These are phyloP conservation scores for Bufotes viridis DNA, from an alignment of 2,797 vertebrate species.

Conservation along the genomic window DNA sequence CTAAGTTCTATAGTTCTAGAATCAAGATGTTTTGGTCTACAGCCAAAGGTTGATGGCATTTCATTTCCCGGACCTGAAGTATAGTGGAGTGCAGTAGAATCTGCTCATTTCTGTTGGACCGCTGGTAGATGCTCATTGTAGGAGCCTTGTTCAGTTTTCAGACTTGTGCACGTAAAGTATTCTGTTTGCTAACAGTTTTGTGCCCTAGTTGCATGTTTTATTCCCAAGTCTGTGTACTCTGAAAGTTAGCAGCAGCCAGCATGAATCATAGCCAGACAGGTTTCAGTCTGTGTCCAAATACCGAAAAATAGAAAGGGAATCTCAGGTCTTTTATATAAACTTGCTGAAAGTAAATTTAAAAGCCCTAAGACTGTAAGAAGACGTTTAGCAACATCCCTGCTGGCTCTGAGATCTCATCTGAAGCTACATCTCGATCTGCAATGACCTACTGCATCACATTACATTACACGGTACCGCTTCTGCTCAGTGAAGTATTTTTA, in stretches of 20 bases:
- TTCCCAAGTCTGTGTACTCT: neutral
- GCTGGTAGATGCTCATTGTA: neutral
- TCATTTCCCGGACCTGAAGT: no score
- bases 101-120: neutral
- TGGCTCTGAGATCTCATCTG: neutral
- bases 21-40: no score
- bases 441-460: neutral
- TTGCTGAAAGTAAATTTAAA: neutral
- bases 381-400: neutral
- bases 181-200: neutral
- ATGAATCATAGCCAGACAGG: neutral
- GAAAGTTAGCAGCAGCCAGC: neutral
- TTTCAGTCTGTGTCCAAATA: neutral
- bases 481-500: neutral
- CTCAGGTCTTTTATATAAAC: neutral
- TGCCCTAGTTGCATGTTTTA: neutral
- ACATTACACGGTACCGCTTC: no score
- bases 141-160: neutral
- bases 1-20: no score
- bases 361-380: neutral
- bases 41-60: no score
- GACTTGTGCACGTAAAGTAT: neutral
- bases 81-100: neutral
- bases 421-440: neutral
- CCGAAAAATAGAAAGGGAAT: neutral